These are phyloP conservation scores for Myotis yumanensis DNA, from an alignment of 2,113 vertebrate species.

Conservation along the genomic window DNA sequence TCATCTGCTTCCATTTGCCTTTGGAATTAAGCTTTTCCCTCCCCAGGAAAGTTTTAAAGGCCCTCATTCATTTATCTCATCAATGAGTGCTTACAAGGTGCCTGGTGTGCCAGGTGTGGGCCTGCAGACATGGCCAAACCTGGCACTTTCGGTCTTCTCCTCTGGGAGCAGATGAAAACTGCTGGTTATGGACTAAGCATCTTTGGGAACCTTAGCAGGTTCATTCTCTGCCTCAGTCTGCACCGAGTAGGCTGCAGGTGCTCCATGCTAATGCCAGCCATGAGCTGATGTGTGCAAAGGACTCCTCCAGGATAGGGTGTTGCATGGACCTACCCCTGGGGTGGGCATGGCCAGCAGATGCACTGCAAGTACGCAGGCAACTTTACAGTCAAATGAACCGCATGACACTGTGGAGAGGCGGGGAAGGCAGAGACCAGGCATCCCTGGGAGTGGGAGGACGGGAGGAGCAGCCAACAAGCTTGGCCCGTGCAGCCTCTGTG, in stretches of 20 bases:
- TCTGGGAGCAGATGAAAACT: not conserved
- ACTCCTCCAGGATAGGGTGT: not conserved
- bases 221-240: not conserved
- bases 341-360: not conserved
- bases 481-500: not conserved
- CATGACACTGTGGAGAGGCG: not conserved
- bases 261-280: not conserved
- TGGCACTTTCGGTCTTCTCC: no score
- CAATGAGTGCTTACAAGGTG: not conserved
- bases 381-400: no score
- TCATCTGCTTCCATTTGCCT: not conserved
- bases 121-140: no score
- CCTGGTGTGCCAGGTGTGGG: not conserved
- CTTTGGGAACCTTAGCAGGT: not conserved
- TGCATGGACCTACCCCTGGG: no score
- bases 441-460: not conserved
- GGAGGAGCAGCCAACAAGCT: not conserved
- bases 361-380: not conserved
- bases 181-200: not conserved
- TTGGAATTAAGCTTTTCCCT: not conserved
- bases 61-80: not conserved
- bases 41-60: not conserved
- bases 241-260: fast-evolving
- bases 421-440: not conserved
- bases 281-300: not conserved